Evolutionary conservation across 2,888 invertebrate species (phyloP), one percentile per base, ranked within the genome.

Genomic region (Malacosoma neustria): DNA sequence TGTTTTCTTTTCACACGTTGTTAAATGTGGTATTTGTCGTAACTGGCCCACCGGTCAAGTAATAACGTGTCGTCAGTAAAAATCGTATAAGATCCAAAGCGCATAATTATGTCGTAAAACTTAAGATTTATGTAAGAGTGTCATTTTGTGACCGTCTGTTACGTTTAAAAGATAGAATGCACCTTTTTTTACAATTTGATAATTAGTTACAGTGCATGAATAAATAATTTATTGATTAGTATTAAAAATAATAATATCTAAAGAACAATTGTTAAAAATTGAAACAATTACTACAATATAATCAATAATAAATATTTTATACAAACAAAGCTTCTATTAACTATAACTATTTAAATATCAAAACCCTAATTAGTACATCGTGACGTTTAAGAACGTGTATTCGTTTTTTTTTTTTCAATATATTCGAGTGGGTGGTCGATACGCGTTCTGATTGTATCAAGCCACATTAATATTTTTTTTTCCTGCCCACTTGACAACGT

Each of bases 31-130:
- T 67, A 72, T 77, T 72, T 71, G 71, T 70, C 69, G 56, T 59
- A 65, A 61, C 56, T 40, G 49, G 68, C 72, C 63, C 69, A 72
- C 60, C 63, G 70, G 71, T 65, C 72, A 65, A 56, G 64, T 74
- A 76, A 58, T 81, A 74, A 80, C 51, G 41, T 59, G 9, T 69
- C 51, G 64, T 66, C 66, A 72, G 56, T 62, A 57, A 51, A 44
- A 44, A 36, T 35, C 34, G 39, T 48, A 52, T 55, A 58, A 49
- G 9, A 22, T 22, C 22, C 22, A 22, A 22, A 22, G 61, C 51
- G 77, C 61, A 81, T 82, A 80, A 79, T 79, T 74, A 69, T 70
- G 70, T 72, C 75, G 77, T 82, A 79, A 84, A 81, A 75, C n/a
- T 58, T 63, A 42, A 69, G 73, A 72, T 72, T 74, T 75, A 71